Evolutionary conservation across 2,888 invertebrate genomes (phyloP), one percentile per base, ranked within the genome.

Genomic region (Salpingus planirostris): DNA sequence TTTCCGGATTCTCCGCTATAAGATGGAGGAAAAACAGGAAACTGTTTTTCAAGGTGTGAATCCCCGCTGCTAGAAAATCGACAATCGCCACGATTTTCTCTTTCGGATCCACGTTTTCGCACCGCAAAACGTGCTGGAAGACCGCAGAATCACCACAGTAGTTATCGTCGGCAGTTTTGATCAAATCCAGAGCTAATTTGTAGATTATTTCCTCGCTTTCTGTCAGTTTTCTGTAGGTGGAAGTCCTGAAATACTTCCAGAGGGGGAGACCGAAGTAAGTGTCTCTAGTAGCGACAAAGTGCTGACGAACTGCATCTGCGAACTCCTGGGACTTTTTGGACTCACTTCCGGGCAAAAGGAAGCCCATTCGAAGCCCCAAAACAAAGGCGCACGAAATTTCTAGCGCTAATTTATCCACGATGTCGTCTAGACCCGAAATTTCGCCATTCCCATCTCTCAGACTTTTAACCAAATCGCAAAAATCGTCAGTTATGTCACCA

Each of bases 81-180:
- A 89, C 82, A 30, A 88, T 78, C 1, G 84, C 85, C 0, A 86
- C 83, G 54, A 83, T 85, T 62, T 88, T 87, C 55, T 90, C 89
- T 28, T 80, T 68, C 52, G 78, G 74, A 52, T 88, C 87, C n/a
- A n/a, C n/a, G 24, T 88, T 65, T 37, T 74, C 73, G 25, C 83
- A 78, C 22, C 75, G 72, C 25, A 89, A 64, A 36, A 89, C 82
- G 34, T 79, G 80, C 33, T 80, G 70, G 54, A 88, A 85, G 27
- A 89, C 78, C 49, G 79, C 79, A 11, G 11, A 77, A 78, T 21
- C n/a, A n/a, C n/a, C n/a, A n/a, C n/a, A n/a, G n/a, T n/a, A n/a
- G n/a, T n/a, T n/a, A 38, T 71, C 70, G 47, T 69, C 66, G 34
- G 69, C 62, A 30, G 75, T 71, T 43, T 82, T 79, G 55, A 88